Conservation (phyloP, 2,888 invertebrate genomes). For the Drymonia ruficornis region DNA sequence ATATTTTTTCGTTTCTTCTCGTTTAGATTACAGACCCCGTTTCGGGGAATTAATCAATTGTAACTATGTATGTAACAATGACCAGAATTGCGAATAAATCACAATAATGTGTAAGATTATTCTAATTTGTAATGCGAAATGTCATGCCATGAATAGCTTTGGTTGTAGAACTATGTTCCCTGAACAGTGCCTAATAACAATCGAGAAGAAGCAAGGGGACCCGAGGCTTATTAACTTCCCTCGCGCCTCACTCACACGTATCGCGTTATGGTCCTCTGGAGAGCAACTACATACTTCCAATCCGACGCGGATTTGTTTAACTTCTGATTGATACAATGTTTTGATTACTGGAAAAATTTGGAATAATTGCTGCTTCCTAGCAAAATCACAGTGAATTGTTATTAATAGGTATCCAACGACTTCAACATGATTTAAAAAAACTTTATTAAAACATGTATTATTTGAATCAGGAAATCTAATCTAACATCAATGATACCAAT, state of each 20-base stretch:
- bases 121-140: no score
- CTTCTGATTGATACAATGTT: constrained; percentile 20
- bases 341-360: constrained; percentile 10
- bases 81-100: no score
- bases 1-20: no score
- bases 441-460: no score
- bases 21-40: no score
- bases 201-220: constrained; percentile 16
- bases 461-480: background rate
- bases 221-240: constrained; percentile 37
- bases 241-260: constrained; percentile 9
- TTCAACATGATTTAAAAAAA: no score
- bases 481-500: background rate
- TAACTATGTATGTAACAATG: no score
- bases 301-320: constrained; percentile 24
- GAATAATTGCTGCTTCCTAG: constrained; percentile 7
- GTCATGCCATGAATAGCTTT: no score
- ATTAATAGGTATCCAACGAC: no score
- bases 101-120: no score
- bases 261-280: constrained; percentile 26
- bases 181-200: constrained; percentile 14
- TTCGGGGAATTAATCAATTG: no score
- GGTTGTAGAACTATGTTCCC: background rate
- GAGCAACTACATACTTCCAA: constrained; percentile 22
- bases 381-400: no score